These are phyloP conservation scores for Chironex yamaguchii DNA, from an alignment of 30 jellyfish, hydroid and myxozoan genomes.

Conservation along the genomic window DNA sequence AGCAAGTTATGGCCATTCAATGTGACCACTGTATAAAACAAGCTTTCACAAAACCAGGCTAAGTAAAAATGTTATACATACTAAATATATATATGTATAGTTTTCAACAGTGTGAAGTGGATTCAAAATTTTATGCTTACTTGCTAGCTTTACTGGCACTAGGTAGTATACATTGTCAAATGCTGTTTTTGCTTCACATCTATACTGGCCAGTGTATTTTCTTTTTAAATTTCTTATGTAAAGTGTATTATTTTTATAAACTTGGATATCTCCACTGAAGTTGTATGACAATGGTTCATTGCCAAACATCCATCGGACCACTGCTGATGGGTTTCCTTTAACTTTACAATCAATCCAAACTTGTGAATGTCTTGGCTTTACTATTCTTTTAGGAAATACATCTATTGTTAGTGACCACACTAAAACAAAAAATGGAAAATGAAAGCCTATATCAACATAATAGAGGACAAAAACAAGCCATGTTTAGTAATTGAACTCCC, in stretches of 20 bases:
- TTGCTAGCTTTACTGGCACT: constrained; percentile 72
- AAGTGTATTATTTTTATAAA: constrained; percentile 74
- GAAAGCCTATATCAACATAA: too few relatives aligned
- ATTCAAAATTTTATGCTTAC: constrained; percentile 47
- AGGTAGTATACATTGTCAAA: constrained; percentile 8
- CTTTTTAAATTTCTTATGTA: constrained; percentile 47
- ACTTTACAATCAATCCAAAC: constrained; percentile 45
- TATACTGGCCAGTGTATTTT: constrained; percentile 69
- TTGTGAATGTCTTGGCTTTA: constrained; percentile 48
- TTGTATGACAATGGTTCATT: constrained; percentile 46
- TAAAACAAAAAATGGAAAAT: neutral
- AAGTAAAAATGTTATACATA: too few relatives aligned
- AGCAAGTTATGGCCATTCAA: too few relatives aligned
- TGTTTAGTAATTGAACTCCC: too few relatives aligned
- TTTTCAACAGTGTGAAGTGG: too few relatives aligned
- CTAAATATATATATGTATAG: too few relatives aligned
- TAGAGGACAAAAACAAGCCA: too few relatives aligned
- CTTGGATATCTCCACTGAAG: constrained; percentile 14
- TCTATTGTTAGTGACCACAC: constrained; percentile 2
- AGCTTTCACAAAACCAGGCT: too few relatives aligned
- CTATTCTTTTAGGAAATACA: constrained; percentile 18
- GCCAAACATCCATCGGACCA: constrained; percentile 29
- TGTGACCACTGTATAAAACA: too few relatives aligned
- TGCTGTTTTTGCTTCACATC: constrained; percentile 68
- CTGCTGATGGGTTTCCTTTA: constrained; percentile 6